Evolutionary conservation across 2,797 vertebrate species (phyloP), one percentile per base, ranked within the genome.

Genomic region (Chelmon rostratus): DNA sequence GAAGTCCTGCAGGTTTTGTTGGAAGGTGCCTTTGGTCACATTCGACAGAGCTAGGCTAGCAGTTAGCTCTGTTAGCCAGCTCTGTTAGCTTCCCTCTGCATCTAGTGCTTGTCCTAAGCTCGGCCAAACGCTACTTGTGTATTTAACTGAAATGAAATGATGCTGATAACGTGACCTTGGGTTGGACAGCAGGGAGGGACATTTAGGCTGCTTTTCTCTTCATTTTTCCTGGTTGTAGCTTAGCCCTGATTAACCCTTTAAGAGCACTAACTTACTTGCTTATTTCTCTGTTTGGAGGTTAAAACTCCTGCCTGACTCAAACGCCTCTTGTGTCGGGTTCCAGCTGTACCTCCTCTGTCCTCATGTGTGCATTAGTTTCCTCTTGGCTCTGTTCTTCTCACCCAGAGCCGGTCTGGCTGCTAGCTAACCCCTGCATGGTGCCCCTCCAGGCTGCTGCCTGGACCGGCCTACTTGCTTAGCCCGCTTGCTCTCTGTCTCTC

Each of bases 391-490:
- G 57, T 65, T 71, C 49, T 33, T 82, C 66, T 73, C 65, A 49
- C 53, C 71, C 68, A 38, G 61, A 76, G 62, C 78, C 68, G 72
- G 88, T 92, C 87, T 92, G 90, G 92, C 93, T 89, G 83, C 95
- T 95, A 93, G 95, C 89, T 89, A 85, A 89, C 86, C 93, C 92
- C 84, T 94, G 95, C 93, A 96, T 88, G 95, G 86, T 91, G 91
- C 90, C 84, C 73, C 75, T 79, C 81, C 76, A 33, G 80, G 72
- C 68, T 56, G 70, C 47, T 25, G 53, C 66, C 74, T 83, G 49
- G 74, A 47, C 2, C 25, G 54, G 74, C 81, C 56, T 3, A 44
- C 78, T 74, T 72, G 87, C 92, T 86, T 76, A 50, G 71, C 81
- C 87, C 85, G 88, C 91, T 96, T 96, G 96, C 96, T 94, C 86